Base-by-base conservation (phyloP, 2,113 vertebrate genomes). In the Acanthisitta chloris region DNA sequence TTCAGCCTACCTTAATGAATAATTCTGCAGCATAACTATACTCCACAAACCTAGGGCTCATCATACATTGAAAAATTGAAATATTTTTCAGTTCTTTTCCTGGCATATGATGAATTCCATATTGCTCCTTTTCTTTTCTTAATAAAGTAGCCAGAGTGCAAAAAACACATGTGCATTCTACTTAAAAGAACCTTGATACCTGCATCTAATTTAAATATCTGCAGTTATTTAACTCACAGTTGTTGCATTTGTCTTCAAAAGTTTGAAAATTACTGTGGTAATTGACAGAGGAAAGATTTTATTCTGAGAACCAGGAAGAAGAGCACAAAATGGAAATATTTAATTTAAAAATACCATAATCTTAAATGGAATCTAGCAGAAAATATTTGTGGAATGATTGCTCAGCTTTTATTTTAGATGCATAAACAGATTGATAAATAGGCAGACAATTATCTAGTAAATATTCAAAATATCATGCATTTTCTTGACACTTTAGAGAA, bases 1-100 rank as follows among this genome's bases (percentile, higher is more conserved):
- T 95, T 96, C 80, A 51, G 55, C 89, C 84, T 90, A 92, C 46
- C 86, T 91, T 43, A 90, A 94, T 36, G 20, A 81, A 85, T 82
- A 90, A 81, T 71, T 96, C 54, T 86, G 28, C 59, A 89, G 42
- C 51, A 86, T 81, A 90, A 97, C 20, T 14, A 40, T 26, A 79
- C 90, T 54, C 54, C 72, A 82, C 42, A 96, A 71, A 81, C 25
- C 14, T 17, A 40, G 45, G 3, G 42, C 74, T 96, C 43, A 79
- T 13, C 51, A 11, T 46, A 80, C 48, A 65, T 3, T 79, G 49
- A 87, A 97, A 96, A 95, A 88, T 0, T 49, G 43, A 84, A 80
- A 38, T 59, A 76, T 82, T 82, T 94, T 88, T 67, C 21, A 90
- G 38, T 67, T 94, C 42, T 62, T 88, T 52, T 86, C 54, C 59